Evolutionary conservation across 2,113 vertebrate species (phyloP), one percentile per base, ranked within the genome.

Genomic region (Agapornis roseicollis): DNA sequence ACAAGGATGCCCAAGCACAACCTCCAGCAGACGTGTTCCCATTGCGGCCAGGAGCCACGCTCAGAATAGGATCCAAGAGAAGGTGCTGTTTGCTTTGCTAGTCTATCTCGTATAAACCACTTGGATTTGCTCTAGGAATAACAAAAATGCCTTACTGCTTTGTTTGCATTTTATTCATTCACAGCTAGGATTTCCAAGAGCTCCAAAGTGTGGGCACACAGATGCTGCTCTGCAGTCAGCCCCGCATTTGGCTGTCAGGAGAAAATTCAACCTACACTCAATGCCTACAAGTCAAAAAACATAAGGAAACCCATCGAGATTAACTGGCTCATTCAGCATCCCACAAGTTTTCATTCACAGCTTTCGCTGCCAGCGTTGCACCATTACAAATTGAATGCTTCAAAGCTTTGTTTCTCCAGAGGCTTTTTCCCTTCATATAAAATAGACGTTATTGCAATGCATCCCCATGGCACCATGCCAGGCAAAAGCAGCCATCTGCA

Each of bases 251-350:
- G 90, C 95, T 82, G 65, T 77, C 91, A 17, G 52, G 81, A 50
- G 47, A 91, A 92, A 77, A 97, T 78, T 94, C 88, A 94, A 46
- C 89, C 78, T 91, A 77, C 87, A 85, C 85, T 94, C 78, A 78
- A 39, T 95, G 85, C 83, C 81, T 85, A 93, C 4, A 44, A 95
- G 74, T 86, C 94, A 97, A 98, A 72, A 93, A 94, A 97, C 91
- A 93, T 89, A 88, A 97, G 94, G 88, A 97, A 97, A 97, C 93
- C 23, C 88, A 68, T 94, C 70, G 64, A 96, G 96, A 97, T 97
- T 92, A 95, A 96, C 46, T 69, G 89, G 65, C 88, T 97, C 89
- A 35, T 83, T 72, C 84, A 10, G 50, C 81, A 42, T 91, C 92
- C 95, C 94, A 58, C 80, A 96, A 91, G 91, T 60, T 97, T 92